Evolutionary conservation across 1,140 invertebrate species (phyloP).

Genomic region (Papilio polyxenes): DNA sequence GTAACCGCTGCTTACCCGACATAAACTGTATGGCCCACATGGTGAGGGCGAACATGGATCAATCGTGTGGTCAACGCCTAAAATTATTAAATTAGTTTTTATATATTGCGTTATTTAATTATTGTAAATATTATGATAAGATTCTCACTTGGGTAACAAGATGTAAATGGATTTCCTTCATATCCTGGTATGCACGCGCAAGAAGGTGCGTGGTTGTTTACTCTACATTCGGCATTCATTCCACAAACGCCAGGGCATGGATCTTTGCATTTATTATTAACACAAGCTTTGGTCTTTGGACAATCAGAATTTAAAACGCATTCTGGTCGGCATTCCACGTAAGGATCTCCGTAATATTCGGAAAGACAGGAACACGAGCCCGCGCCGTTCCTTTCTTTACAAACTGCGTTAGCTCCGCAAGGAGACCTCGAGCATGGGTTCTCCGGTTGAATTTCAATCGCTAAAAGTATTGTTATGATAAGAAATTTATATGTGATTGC

Average conservation of each 20-base stretch:
- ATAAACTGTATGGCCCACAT: constrained; percentile 87
- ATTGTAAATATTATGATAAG: constrained; percentile 22
- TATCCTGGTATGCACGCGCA: constrained; percentile 85
- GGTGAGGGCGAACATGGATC: constrained; percentile 86
- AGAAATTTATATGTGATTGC: constrained; percentile 21
- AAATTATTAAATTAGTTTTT: constrained; percentile 50
- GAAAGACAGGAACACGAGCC: constrained; percentile 86
- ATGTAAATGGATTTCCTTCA: constrained; percentile 87
- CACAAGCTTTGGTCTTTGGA: constrained; percentile 82
- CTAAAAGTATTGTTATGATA: constrained; percentile 55
- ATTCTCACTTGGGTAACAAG: constrained; percentile 76
- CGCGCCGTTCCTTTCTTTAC: constrained; percentile 86
- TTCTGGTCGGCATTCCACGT: constrained; percentile 87
- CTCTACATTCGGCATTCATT: constrained; percentile 85
- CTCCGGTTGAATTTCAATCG: constrained; percentile 71
- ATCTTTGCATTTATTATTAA: constrained; percentile 84
- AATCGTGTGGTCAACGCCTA: constrained; percentile 75
- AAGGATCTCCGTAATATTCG: constrained; percentile 87
- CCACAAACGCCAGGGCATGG: constrained; percentile 84
- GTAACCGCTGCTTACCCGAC: constrained; percentile 83
- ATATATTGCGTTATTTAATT: constrained; percentile 25
- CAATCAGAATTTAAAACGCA: constrained; percentile 87
- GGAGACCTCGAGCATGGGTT: constrained; percentile 85
- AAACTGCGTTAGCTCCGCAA: constrained; percentile 90
- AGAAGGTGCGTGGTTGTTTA: constrained; percentile 85